These are phyloP conservation scores for Bostrychus sinensis DNA, from an alignment of 2,113 vertebrate genomes.

Conservation along the genomic window DNA sequence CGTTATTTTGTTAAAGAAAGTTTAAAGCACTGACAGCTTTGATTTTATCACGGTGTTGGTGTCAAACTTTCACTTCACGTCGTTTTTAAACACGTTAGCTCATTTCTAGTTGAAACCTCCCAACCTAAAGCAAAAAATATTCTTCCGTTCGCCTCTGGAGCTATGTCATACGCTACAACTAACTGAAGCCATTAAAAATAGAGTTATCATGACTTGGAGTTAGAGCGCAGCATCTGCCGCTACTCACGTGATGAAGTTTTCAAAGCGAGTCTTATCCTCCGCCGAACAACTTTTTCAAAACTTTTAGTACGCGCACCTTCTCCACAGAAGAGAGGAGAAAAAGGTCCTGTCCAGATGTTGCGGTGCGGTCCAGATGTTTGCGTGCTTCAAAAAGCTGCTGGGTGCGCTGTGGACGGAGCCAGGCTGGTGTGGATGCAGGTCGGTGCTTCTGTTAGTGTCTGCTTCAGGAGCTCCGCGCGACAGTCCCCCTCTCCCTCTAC, in stretches of 20 bases:
- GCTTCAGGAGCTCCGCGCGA: constrained; percentile 56
- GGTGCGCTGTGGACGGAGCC: constrained; percentile 29
- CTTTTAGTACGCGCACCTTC: constrained; percentile 54
- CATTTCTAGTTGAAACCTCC: too few species aligned
- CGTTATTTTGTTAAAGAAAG: too few species aligned
- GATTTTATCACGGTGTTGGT: too few species aligned
- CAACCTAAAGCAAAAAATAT: too few species aligned
- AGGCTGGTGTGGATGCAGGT: constrained; percentile 55
- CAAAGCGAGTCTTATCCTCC: constrained; percentile 24
- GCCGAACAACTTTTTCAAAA: constrained; percentile 33
- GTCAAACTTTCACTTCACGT: too few species aligned
- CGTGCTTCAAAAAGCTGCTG: constrained; percentile 2
- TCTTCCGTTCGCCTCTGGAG: too few species aligned
- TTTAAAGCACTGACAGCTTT: too few species aligned
- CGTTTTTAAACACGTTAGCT: too few species aligned
- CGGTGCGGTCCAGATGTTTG: background rate
- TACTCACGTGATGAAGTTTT: constrained; percentile 56
- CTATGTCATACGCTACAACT: too few species aligned
- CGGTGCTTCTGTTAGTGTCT: constrained; percentile 56
- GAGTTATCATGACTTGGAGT: constrained; percentile 16
- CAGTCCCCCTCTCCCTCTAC: constrained; percentile 14
- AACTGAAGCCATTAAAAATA: constrained; percentile 51
- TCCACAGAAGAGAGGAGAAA: constrained; percentile 15
- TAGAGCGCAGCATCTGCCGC: background rate
- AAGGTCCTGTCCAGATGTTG: constrained; percentile 49